Base-by-base conservation (phyloP, 1,140 invertebrate genomes). In the Drosophila sproati region DNA sequence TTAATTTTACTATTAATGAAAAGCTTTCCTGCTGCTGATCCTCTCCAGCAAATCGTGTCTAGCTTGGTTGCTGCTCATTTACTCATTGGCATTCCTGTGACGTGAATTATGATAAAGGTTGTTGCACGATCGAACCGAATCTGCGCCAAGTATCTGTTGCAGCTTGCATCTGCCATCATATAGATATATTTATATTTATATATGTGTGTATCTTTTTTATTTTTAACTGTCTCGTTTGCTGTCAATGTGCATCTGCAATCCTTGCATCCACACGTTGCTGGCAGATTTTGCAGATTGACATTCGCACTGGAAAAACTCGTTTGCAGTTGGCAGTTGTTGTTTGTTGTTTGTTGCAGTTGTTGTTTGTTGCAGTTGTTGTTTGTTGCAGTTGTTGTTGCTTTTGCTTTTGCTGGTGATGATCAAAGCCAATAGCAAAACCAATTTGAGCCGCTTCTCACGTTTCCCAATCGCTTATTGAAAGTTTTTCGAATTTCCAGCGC, bases 401-500 rank as follows among this genome's bases (percentile, higher is more conserved):
- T 41, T 43, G 39, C 39, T 43, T n/a, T 45, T 57, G 63, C 7
- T 69, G 55, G 8, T 35, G 67, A 63, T 57, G 60, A 76, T 76
- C 69, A 73, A 73, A 72, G 61, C 69, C 69, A 72, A 72, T 57
- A 72, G 61, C 69, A 63, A 72, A 66, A 55, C 57, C 51, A 77
- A 73, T 77, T 67, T 63, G 62, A 68, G 74, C 55, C 61, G 62
- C 62, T 76, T 76, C 73, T 72, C 73, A 77, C 61, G 70, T 77
- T 73, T 73, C 74, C 74, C 74, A 77, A 73, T 74, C 74, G 63
- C 57, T 68, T 73, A 77, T 77, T 73, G 74, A 77, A 77, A 77
- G 74, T 77, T 73, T 74, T 77, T 77, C 63, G 41, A 74, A 77
- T 73, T 73, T 68, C 62, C 70, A 73, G 57, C 63, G 31, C 51